phyloP scores from a whole-genome alignment of 2,113 vertebrate species.

The Leiothrix lutea region DNA sequence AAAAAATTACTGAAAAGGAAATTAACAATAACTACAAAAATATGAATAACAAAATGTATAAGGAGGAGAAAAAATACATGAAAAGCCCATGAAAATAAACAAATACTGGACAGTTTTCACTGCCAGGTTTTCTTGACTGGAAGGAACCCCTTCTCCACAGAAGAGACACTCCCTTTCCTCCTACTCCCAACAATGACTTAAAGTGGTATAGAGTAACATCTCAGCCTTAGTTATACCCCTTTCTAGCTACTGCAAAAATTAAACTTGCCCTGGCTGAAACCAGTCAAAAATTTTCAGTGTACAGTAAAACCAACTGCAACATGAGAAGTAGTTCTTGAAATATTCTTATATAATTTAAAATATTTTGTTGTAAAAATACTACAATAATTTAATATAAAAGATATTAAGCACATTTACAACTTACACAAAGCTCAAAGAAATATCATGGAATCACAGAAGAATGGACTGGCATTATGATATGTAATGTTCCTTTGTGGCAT shows the following conservation, averaged over 20 bases:
- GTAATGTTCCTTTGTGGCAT: neutral
- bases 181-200: neutral
- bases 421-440: neutral
- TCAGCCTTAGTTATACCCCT: neutral
- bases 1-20: neutral
- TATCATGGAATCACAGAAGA: neutral
- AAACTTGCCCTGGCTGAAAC: neutral
- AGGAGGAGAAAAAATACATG: neutral
- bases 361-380: neutral
- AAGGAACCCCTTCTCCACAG: fast-evolving
- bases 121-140: neutral
- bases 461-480: neutral
- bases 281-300: neutral
- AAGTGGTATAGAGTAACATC: neutral
- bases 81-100: neutral
- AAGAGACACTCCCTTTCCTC: neutral
- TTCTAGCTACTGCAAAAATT: neutral
- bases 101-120: neutral
- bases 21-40: neutral
- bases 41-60: neutral
- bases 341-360: neutral
- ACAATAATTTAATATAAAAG: neutral
- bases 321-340: neutral
- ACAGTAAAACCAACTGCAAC: neutral
- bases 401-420: neutral